Evolutionary conservation across 37 sponge, comb jelly and placozoan genomes (phyloP), one percentile per base, ranked within the genome.

Genomic region (Beroe ovata): DNA sequence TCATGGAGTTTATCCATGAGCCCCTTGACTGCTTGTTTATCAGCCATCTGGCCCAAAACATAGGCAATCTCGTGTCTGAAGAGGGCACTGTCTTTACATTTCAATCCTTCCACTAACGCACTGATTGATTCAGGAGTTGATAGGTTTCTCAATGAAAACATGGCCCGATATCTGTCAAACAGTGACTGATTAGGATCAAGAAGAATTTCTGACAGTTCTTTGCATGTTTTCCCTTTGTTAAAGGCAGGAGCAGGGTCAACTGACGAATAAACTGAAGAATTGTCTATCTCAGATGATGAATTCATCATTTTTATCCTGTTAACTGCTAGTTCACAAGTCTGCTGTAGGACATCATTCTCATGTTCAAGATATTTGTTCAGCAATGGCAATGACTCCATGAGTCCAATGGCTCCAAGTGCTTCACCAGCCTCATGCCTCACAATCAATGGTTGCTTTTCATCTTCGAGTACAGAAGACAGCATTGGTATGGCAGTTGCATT

Each of bases 171-270:
- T 19, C 99, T 60, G 0, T 90, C 25, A 89, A 95, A 97, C 59
- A 97, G 88, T 21, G 93, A 59, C 0, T 89, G 89, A 11, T 91
- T 71, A 11, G 89, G 28, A 88, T 94, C 90, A 0, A 88, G 40
- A 8, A 95, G 92, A 3, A 77, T 77, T 20, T 77, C 84, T 4
- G 22, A 4, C 28, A 77, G 38, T 36, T 77, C 84, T 77, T 39
- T 39, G 22, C 42, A 39, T 1, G 84, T 77, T 77, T 77, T 77
- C 21, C 94, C 94, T 1, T 91, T 38, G 0, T 19, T 60, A 19
- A 63, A 90, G 0, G 99, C 93, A 39, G 99, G 99, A n/a, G 99
- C 99, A 39, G 99, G 99, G 69, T 99, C 99, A 8, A 99, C 91
- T 21, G 99, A 77, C 20, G 84, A 40, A 42, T 42, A 77, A 3